Evolutionary conservation across 2,888 invertebrate species (phyloP).

Genomic region (Alitta virens): DNA sequence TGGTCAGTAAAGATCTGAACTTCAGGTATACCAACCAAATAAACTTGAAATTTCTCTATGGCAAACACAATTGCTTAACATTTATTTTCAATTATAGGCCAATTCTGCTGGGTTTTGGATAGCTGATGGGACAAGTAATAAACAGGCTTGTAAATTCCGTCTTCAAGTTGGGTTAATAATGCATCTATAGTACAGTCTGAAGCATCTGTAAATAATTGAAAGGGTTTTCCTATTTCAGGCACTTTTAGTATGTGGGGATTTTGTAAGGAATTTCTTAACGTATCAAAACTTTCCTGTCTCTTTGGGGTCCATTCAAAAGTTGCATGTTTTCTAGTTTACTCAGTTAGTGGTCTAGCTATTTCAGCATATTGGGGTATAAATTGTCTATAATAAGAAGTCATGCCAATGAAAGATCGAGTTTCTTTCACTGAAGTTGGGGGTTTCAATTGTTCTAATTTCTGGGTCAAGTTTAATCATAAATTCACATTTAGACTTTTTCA

Average conservation of each 20-base stretch:
- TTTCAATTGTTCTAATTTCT: neutral
- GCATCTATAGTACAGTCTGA: neutral
- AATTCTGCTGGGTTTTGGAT: neutral
- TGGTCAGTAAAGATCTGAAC: neutral
- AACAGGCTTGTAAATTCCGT: constrained; percentile 1
- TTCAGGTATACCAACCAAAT: neutral
- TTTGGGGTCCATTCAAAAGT: constrained; percentile 1
- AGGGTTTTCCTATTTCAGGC: neutral
- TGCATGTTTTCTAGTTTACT: neutral
- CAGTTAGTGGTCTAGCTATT: constrained; percentile 1
- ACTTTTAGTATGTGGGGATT: neutral
- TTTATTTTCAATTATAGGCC: constrained; percentile 7
- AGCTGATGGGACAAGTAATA: neutral
- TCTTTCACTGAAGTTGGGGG: neutral
- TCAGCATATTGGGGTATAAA: neutral
- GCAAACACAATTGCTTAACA: constrained; percentile 5
- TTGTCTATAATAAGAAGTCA: neutral
- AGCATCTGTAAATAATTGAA: constrained; percentile 4
- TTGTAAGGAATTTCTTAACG: neutral
- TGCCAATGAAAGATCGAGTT: neutral
- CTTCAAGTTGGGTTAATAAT: constrained; percentile 2
- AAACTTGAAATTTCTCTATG: constrained; percentile 1
- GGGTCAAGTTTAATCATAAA: neutral
- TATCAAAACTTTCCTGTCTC: neutral
- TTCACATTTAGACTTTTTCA: neutral